Evolutionary conservation across 2,888 invertebrate genomes (phyloP), one percentile per base, ranked within the genome.

Genomic region (Erannis defoliaria): DNA sequence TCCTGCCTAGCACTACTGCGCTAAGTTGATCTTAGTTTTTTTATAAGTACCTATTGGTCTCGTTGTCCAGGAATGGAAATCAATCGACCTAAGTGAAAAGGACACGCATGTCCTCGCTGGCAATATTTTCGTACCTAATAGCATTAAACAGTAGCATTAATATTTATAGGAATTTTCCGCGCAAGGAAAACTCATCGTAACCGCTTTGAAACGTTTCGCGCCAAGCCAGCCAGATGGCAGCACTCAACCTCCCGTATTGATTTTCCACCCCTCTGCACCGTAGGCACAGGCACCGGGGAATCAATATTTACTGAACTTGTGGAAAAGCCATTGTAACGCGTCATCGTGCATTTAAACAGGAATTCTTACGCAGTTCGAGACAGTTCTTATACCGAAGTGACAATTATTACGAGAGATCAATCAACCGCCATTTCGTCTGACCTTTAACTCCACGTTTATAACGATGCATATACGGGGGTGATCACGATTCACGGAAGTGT

Each of bases 221-320:
- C 54, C 23, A 40, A 59, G 50, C 55, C 55, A 49, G 43, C 73
- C 45, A 91, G 92, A 84, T 88, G 92, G 91, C 90, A 80, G 76
- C 81, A 82, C 82, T 46, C 19, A 53, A 26, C 26, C 19, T 53
- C 50, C 38, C 16, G 85, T 93, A 93, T 92, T 92, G 92, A 93
- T 93, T 89, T 87, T 80, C 72, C 68, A 60, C 68, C 67, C 70
- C 64, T 66, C 66, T 62, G 69, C 70, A 71, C 71, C 71, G 73
- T 69, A 68, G 19, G 33, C 65, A 66, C 56, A 70, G 64, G 64
- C 63, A 72, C 75, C 78, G 79, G 78, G 73, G 77, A 90, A 93
- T 93, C 92, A 89, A 93, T 93, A 89, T 82, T 77, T 78, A 72
- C 74, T 76, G 75, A 82, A 80, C 75, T 72, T 71, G 72, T 77